A percentile compares a stretch with the other conserved stretches of the same genome.
Evolutionary conservation across 92 coral and sea anemone genomes (phyloP).

Genomic region (Paragorgia papillata): DNA sequence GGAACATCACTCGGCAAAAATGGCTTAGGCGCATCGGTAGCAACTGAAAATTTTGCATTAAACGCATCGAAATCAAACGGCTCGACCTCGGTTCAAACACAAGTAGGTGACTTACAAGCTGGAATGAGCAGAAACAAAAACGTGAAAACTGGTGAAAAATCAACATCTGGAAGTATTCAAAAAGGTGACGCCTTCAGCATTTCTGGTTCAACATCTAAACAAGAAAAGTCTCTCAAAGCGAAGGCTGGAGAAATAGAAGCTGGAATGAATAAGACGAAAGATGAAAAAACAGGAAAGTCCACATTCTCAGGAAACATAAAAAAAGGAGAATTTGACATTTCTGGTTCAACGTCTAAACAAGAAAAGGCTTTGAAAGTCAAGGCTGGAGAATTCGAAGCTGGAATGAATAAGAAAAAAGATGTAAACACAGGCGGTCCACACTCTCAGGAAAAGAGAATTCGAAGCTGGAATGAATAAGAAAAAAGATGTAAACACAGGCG

Average conservation of each 20-base stretch:
- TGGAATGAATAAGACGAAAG: conserved; percentile 21
- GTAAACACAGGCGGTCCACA: conserved; percentile 22
- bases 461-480: conserved; percentile 29
- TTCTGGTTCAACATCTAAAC: conserved; percentile 46
- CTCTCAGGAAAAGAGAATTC: conserved; percentile 18
- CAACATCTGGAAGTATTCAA: conserved; percentile 20
- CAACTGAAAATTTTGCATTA: conserved; percentile 46
- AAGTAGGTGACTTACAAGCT: conserved; percentile 43
- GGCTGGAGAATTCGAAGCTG: conserved; percentile 21
- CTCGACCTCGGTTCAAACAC: conserved; percentile 46
- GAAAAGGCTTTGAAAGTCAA: conserved; percentile 9
- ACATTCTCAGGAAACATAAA: conserved; percentile 17
- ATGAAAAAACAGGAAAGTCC: conserved; percentile 18
- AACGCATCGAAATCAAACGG: conserved; percentile 43
- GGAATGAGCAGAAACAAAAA: conserved; percentile 33
- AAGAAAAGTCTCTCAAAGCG: background rate
- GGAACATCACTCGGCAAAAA: conserved; percentile 60
- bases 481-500: conserved; percentile 10
- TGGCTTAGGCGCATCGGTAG: conserved; percentile 49
- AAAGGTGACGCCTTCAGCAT: conserved; percentile 18
- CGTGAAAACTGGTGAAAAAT: conserved; percentile 20
- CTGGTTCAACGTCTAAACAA: conserved; percentile 25
- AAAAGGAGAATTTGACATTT: conserved; percentile 19
- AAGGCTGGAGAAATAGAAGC: conserved; percentile 26
- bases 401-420: conserved; percentile 28